Evolutionary conservation across 2,797 vertebrate genomes (phyloP).

Genomic region (Sebastes alutus): DNA sequence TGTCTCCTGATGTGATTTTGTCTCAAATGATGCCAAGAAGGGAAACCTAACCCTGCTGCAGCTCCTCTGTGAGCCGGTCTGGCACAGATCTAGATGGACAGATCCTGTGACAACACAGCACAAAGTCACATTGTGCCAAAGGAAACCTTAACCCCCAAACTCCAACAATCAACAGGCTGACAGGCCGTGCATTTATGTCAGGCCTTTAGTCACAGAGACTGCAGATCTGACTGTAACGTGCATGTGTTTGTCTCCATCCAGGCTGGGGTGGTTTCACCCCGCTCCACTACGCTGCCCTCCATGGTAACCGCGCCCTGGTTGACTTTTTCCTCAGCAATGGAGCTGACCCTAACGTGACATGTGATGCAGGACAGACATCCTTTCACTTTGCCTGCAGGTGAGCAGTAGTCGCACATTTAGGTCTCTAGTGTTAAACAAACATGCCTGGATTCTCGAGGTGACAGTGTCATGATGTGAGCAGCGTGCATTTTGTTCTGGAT

Average conservation of each 20-base stretch:
- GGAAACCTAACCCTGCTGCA: slow-evolving; percentile 24
- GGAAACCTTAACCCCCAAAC: slow-evolving; percentile 12
- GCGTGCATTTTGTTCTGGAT: neutral
- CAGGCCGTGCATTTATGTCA: neutral
- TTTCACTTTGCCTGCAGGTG: slow-evolving; percentile 86
- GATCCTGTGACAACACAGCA: slow-evolving; percentile 48
- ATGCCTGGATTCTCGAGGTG: neutral
- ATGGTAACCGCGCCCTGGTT: slow-evolving; percentile 79
- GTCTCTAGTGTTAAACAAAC: neutral
- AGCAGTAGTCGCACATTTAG: slow-evolving; percentile 5
- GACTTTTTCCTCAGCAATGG: slow-evolving; percentile 80
- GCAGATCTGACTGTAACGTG: slow-evolving; percentile 11
- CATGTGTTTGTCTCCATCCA: slow-evolving; percentile 47
- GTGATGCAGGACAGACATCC: slow-evolving; percentile 83
- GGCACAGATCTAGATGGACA: slow-evolving; percentile 34
- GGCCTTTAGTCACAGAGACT: neutral
- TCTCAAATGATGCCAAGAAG: slow-evolving; percentile 1
- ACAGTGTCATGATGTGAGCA: neutral
- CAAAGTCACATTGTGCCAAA: slow-evolving; percentile 48
- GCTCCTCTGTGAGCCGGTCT: slow-evolving; percentile 32
- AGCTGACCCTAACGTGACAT: slow-evolving; percentile 82
- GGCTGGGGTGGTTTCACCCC: slow-evolving; percentile 87
- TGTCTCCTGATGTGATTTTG: slow-evolving; percentile 54
- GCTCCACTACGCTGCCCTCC: slow-evolving; percentile 83
- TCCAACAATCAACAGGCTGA: slow-evolving; percentile 31